Evolutionary conservation across 30 jellyfish, hydroid and myxozoan genomes (phyloP), one percentile per base, ranked within the genome.

Genomic region (Rhopilema esculentum): DNA sequence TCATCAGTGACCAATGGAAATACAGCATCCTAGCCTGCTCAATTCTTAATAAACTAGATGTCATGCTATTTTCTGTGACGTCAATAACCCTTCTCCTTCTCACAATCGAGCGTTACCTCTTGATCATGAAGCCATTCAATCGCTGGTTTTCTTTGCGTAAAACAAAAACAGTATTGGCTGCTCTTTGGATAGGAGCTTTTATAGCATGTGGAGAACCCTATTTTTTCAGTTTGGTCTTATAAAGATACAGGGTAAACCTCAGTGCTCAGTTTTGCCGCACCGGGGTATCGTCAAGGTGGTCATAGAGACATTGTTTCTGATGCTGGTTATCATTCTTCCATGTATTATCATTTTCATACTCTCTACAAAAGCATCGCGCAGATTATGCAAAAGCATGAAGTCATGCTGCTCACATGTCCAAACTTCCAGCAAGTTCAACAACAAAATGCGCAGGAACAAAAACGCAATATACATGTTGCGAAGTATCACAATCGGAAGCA

Each of bases 1-100:
- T 72, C 20, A 62, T 84, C 8, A 21, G 51, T 12, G 40, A 72
- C 33, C 26, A 25, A 22, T 84, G 93, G 93, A 24, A 71, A 51
- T 57, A 70, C 75, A 50, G 68, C 53, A 15, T 27, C 22, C 8
- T 70, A 27, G 1, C 82, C 29, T 84, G 93, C 75, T 32, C 77
- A 19, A 69, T 29, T 0, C 53, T 72, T 16, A 85, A 71, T 7
- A 72, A 40, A 57, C 49, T 64, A 4, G 83, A 27, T 9, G 73
- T 84, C 8, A 72, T 84, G 19, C 82, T 84, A 7, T 84, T 84
- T 79, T 84, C 93, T 20, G 93, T 84, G 72, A 84, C 86, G 31
- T 84, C 93, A 30, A 17, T 84, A 9, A 84, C 93, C 9, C 81
- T 71, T 1, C 72, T 84, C 7, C 81, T 84, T 12, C 51, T 84